These are phyloP conservation scores for Acanthis flammea DNA, from an alignment of 2,797 vertebrate genomes.

Conservation along the genomic window DNA sequence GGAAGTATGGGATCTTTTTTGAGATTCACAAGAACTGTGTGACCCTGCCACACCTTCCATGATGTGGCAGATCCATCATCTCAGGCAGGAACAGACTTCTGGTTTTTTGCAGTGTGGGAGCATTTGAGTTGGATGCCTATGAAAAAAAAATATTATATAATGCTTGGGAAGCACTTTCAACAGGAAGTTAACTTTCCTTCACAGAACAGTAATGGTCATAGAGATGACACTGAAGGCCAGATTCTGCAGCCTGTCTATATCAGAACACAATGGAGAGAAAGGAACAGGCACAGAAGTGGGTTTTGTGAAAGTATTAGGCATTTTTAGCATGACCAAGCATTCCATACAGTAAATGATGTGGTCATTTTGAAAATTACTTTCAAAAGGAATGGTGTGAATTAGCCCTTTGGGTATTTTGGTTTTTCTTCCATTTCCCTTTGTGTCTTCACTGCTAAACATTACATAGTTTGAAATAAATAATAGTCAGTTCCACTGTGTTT, in stretches of 20 bases:
- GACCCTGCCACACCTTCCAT: not conserved
- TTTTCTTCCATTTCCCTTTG: not conserved
- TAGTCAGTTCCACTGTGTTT: not conserved
- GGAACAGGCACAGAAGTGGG: not conserved
- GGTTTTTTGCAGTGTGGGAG: not conserved
- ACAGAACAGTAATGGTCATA: not conserved
- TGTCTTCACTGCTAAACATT: not conserved
- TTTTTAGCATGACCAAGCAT: not conserved
- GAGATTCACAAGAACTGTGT: not conserved
- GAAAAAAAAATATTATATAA: not conserved
- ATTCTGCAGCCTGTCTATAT: not conserved
- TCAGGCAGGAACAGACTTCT: not conserved
- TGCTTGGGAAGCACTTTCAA: not conserved
- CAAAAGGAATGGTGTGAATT: not conserved
- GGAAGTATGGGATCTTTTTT: not conserved
- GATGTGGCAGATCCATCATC: not conserved
- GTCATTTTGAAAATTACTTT: not conserved
- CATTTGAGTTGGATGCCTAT: not conserved
- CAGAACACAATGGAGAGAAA: not conserved
- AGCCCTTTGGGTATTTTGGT: not conserved
- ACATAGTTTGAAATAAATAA: slow-evolving; percentile 11
- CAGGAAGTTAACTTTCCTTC: not conserved
- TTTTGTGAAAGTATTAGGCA: not conserved
- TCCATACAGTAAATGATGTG: not conserved
- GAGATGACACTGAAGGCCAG: not conserved